Evolutionary conservation across 2,113 vertebrate genomes (phyloP).

Genomic region (Irena cyanogastra): DNA sequence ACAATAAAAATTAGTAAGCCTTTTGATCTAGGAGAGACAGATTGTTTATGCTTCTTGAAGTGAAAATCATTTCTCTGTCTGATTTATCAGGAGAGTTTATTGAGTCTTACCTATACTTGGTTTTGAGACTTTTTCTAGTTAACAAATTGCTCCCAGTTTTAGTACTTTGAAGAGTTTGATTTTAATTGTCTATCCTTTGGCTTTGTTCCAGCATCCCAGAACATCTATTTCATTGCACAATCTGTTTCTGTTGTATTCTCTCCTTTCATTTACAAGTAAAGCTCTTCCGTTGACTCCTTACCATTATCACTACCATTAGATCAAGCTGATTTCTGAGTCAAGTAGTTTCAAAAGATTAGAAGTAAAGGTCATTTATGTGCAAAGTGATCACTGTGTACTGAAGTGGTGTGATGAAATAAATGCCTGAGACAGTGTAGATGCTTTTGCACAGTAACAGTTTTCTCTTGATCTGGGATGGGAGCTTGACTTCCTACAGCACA

Average conservation of each 20-base stretch:
- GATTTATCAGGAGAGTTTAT: background rate
- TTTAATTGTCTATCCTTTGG: background rate
- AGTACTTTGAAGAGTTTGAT: background rate
- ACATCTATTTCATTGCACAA: background rate
- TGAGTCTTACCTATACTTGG: background rate
- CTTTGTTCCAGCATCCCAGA: background rate
- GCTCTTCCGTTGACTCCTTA: background rate
- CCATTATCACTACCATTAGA: background rate
- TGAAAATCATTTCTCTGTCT: background rate
- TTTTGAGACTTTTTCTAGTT: background rate
- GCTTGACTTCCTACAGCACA: background rate
- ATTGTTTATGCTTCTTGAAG: background rate
- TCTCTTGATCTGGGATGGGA: background rate
- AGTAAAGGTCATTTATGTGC: background rate
- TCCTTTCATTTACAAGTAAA: background rate
- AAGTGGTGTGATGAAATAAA: background rate
- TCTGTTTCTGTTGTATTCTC: background rate
- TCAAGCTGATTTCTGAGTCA: background rate
- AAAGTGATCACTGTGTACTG: background rate
- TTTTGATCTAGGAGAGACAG: background rate
- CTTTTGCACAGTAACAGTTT: background rate
- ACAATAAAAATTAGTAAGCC: background rate
- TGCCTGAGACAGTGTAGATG: background rate
- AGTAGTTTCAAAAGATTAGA: background rate
- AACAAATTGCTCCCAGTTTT: background rate